Conservation (phyloP, 2,888 invertebrate genomes). For the Tipula lateralis region DNA sequence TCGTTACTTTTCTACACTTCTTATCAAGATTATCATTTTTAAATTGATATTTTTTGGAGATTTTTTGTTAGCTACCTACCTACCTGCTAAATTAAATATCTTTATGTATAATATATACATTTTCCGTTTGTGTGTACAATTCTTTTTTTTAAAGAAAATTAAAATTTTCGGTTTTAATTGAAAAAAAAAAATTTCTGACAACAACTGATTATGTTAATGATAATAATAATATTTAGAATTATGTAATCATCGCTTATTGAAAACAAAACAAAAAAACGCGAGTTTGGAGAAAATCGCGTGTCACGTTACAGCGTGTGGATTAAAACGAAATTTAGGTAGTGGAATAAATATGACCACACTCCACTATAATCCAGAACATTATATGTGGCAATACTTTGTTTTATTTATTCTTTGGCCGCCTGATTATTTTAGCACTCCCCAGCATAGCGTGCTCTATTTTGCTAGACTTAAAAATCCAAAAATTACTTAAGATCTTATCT, state of each 20-base stretch:
- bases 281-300: background rate
- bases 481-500: too few relatives aligned
- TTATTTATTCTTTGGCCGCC: too few relatives aligned
- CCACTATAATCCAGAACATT: too few relatives aligned
- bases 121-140: background rate
- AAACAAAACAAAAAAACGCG: background rate
- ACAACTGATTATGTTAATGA: conserved; percentile 19
- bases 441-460: too few relatives aligned
- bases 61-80: background rate
- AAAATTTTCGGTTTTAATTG: conserved; percentile 4
- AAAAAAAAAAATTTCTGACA: background rate
- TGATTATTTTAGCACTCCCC: too few relatives aligned
- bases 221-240: background rate
- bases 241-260: background rate
- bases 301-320: background rate
- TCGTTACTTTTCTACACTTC: conserved; percentile 20
- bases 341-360: background rate
- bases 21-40: conserved; percentile 24
- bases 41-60: conserved; percentile 7
- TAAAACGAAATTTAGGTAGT: background rate
- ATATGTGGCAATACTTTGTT: too few relatives aligned
- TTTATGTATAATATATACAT: background rate
- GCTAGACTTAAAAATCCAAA: too few relatives aligned
- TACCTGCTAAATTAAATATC: conserved; percentile 11
- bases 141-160: background rate